Base-by-base conservation (phyloP, 1,140 invertebrate genomes). In the Matsumurasca onukii region DNA sequence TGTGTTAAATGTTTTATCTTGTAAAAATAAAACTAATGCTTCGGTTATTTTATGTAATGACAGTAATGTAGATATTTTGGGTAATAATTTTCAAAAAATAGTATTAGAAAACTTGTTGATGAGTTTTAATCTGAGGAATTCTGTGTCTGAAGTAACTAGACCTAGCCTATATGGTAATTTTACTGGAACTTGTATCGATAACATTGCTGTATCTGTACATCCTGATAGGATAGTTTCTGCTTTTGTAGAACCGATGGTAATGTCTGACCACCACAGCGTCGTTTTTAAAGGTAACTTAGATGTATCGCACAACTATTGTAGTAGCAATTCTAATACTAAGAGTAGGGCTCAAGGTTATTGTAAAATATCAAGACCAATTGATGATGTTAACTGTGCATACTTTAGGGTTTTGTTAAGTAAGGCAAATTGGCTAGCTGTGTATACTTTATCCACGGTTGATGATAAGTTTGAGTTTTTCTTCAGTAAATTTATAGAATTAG, bases 401-500 rank as follows among this genome's bases (percentile, higher is more conserved):
- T 39, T 39, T 5, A 17, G 34, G 17, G 34, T 39, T 9, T 39
- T 39, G 34, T 39, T 39, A 39, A 39, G 34, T 17, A 39, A 39
- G 34, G 34, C 17, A 5, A 39, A 39, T 17, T 39, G 17, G 34
- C 34, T 39, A 39, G 17, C 17, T 9, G 17, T 39, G 34, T 39
- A 39, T 39, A 39, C 34, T 39, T 39, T 39, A 39, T 39, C 34
- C 17, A 39, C 17, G 34, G 34, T 39, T 17, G 34, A 39, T 39
- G 34, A 24, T 5, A 52, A 52, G 22, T n/a, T 52, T 52, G 13
- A 52, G 5, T 52, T 52, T 15, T 52, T 15, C 22, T 52, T 52
- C 5, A 52, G 49, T 52, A 52, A 52, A 52, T 52, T 52, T 52
- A 12, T 52, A 52, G 49, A 52, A 52, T 52, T 52, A 13, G 49